These are phyloP conservation scores for Irena cyanogastra DNA, from an alignment of 2,113 vertebrate genomes.

Conservation along the genomic window DNA sequence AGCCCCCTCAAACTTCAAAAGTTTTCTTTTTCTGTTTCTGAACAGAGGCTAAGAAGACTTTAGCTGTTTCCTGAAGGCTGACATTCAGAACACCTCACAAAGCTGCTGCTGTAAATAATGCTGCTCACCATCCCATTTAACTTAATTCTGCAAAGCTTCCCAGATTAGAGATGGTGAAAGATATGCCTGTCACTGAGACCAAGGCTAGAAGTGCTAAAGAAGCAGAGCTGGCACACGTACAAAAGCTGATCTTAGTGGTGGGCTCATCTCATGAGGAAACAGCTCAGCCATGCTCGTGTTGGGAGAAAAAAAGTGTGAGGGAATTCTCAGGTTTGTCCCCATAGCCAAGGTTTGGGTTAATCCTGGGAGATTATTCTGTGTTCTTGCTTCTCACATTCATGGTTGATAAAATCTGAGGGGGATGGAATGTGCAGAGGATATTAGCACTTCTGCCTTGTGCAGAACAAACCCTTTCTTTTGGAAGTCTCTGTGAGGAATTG, in stretches of 20 bases:
- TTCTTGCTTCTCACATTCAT: background rate
- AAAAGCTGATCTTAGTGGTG: background rate
- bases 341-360: background rate
- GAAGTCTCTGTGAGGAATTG: background rate
- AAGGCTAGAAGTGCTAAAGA: background rate
- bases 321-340: background rate
- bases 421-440: background rate
- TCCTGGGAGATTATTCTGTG: background rate
- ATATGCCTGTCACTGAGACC: background rate
- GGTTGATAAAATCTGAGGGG: background rate
- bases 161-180: background rate
- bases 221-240: background rate
- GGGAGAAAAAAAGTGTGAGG: background rate
- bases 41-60: background rate
- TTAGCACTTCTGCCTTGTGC: background rate
- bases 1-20: fast-evolving
- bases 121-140: background rate
- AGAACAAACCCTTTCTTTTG: background rate
- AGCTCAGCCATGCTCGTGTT: background rate
- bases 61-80: background rate
- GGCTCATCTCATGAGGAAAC: background rate
- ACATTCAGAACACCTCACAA: background rate
- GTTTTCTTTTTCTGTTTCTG: background rate
- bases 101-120: background rate
- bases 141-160: background rate